Evolutionary conservation across 2,888 invertebrate genomes (phyloP), one percentile per base, ranked within the genome.

Genomic region (Beris morrisii): DNA sequence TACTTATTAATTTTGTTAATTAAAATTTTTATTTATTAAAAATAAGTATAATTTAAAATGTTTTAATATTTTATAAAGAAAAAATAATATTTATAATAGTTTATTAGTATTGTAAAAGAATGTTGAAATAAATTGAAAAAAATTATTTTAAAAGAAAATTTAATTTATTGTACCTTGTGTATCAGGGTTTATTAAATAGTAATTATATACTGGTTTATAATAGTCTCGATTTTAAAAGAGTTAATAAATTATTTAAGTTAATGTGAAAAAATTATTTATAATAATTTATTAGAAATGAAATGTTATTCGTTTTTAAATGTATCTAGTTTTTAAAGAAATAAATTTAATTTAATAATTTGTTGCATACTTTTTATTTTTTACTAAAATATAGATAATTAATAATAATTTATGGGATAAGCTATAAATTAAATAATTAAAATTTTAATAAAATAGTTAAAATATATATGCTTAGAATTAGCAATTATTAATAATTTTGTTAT

Each of bases 281-380:
- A 86, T 85, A 83, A 76, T 81, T 82, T 82, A 80, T 84, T 87
- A 72, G 87, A 79, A 84, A 83, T 85, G 83, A 87, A 81, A 87
- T 82, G 83, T 85, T 86, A 86, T 79, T 84, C 86, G 84, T 82
- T 85, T 85, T 84, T 84, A 80, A 84, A 83, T 77, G 84, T 87
- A 87, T 87, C 86, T 87, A 84, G 84, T 87, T 87, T 83, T 85
- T 84, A 82, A 83, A 84, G 82, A 85, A 85, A 85, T 84, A 77
- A 83, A 83, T 84, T 84, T 77, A 82, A 81, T 82, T 82, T 76
- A 79, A 69, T 76, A 75, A 75, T 75, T 72, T 72, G 73, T 73
- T 72, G 69, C 72, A 70, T 77, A 72, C 73, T 73, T 74, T 76
- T 75, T 72, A 75, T 78, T 76, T 77, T 76, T 69, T 57, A 55